Evolutionary conservation across 1,140 invertebrate genomes (phyloP), one percentile per base, ranked within the genome.

Genomic region (Rhyacophila brunnea): DNA sequence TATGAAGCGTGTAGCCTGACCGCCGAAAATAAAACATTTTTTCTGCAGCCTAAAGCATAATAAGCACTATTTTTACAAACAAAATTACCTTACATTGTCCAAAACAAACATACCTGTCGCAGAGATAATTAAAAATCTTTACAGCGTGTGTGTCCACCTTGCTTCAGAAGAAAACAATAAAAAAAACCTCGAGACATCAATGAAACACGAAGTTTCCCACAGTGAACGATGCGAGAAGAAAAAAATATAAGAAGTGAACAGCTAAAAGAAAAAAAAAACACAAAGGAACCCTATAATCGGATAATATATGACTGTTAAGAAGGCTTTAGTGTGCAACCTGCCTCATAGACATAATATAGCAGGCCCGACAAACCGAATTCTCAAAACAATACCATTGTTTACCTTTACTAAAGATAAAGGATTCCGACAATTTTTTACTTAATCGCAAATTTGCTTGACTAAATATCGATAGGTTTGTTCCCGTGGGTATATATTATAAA

Each of bases 261-360:
- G 59, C 57, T 53, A 64, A 36, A 43, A 43, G 45, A 49, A 14
- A 51, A 55, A 54, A 46, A 36, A 49, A 63, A 42, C 44, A 34
- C 50, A 64, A 54, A 52, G 43, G 53, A 50, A 32, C 56, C 50
- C 53, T 50, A 59, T 60, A 60, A 64, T 64, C 62, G 53, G 44
- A 51, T 64, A 57, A 64, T 60, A 60, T 64, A 64, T 64, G 62
- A 53, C 58, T 42, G 46, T 45, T 50, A 48, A 48, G 54, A 42
- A 4, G 40, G 23, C 23, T 28, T 28, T 28, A 28, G 23, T 28
- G 23, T 28, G 23, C 4, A 28, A 28, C 23, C 23, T 28, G 23
- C 23, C 23, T 28, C 9, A 28, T 28, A 28, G 23, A 28, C 23
- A 28, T 28, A 28, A 28, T 28, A 28, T 3, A 28, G 23, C 23